Base-by-base conservation (phyloP, 2,797 vertebrate species). In the Iguana delicatissima region DNA sequence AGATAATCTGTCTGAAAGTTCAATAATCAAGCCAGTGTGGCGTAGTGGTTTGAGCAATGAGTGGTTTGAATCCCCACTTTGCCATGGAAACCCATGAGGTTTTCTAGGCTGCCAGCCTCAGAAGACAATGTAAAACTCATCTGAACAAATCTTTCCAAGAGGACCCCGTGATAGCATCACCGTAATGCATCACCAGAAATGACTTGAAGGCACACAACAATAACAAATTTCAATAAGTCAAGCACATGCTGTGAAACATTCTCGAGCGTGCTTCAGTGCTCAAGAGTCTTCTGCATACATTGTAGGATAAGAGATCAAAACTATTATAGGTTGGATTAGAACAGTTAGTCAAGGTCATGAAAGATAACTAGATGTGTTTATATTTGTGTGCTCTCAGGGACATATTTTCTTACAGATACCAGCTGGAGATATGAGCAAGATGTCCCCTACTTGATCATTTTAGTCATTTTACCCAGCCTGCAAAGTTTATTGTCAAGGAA, bases 371-470 rank as follows among this genome's bases (percentile, higher is more conserved):
- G 83, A 38, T 20, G 7, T 3, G 5, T 22, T 67, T 55, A n/a
- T 62, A 59, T 42, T 0, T 24, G 76, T 94, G 50, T 62, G 35
- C 29, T 86, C 79, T n/a, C 64, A 26, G 24, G 80, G 69, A 88
- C 57, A 55, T 6, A 73, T 59, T 59, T 82, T 82, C 55, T 35
- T 82, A 82, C 55, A 82, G n/a, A 80, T 79, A 91, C 89, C 59
- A 89, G 84, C 3, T 0, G 22, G 16, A 50, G 64, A 59, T 81
- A 64, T 89, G 8, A 29, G 7, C 0, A 57, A 87, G 32, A 12
- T 35, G 1, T 1, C 55, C 18, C 83, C 4, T 81, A 89, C 24
- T n/a, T 80, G 2, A 0, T 0, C 0, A 74, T 38, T 32, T 14
- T 32, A 42, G 52, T 82, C 55, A 59, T 38, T 24, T 3, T 82